A percentile compares a stretch with the other conserved stretches of the same genome.
Evolutionary conservation across 92 coral and sea anemone genomes (phyloP).

Genomic region (Plumapathes pennacea): DNA sequence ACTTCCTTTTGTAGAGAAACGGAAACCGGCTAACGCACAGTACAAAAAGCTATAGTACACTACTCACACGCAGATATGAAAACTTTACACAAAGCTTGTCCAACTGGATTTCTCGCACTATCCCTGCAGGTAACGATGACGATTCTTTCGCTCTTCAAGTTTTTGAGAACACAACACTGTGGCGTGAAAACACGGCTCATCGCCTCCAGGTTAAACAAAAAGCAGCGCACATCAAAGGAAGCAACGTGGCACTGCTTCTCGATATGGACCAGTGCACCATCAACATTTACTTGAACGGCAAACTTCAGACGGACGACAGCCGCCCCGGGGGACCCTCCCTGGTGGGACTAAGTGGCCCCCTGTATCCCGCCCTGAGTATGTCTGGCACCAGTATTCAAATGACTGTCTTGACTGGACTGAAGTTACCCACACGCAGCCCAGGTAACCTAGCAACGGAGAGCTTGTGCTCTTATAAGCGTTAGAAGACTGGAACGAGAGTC

Average conservation of each 20-base stretch:
- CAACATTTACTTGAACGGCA: conserved; percentile 76
- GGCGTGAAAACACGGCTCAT: conserved; percentile 69
- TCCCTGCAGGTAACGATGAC: conserved; percentile 54
- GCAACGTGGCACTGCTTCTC: conserved; percentile 71
- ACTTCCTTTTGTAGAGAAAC: no score
- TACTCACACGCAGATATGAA: no score
- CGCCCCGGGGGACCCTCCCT: conserved; percentile 85
- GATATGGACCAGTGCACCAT: conserved; percentile 64
- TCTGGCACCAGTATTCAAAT: conserved; percentile 69
- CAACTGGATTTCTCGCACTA: background rate
- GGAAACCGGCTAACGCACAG: no score
- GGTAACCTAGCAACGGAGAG: conserved; percentile 49
- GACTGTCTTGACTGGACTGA: conserved; percentile 64
- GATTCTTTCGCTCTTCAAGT: conserved; percentile 74
- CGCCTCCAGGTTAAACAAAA: conserved; percentile 69
- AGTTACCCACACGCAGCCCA: conserved; percentile 48
- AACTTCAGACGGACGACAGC: conserved; percentile 71
- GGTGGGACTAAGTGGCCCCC: conserved; percentile 60
- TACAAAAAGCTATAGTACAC: no score
- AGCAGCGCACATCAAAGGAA: conserved; percentile 66
- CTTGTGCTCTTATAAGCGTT: no score
- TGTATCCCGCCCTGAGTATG: conserved; percentile 68
- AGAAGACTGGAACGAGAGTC: no score
- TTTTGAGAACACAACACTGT: conserved; percentile 60
- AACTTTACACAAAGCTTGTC: no score